Percentiles rank a stretch among this genome's conserved stretches.
Conservation (phyloP, 1,140 invertebrate species). For the Scaptomyza hsui region DNA sequence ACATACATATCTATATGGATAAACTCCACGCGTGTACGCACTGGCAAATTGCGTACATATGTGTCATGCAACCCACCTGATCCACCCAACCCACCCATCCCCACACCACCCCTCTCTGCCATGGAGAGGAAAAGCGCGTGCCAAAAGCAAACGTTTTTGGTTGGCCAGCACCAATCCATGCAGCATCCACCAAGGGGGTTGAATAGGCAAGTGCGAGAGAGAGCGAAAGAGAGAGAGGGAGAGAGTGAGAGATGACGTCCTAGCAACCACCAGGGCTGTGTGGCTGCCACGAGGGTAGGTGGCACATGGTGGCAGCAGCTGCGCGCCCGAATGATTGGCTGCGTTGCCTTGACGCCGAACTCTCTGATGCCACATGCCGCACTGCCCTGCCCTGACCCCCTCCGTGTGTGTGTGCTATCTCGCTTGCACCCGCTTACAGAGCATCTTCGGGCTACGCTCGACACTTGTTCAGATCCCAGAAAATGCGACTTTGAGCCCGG, state of each 20-base stretch:
- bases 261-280: slow-evolving; percentile 64
- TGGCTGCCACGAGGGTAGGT: slow-evolving; percentile 32
- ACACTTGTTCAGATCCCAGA: slow-evolving; percentile 77
- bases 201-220: slow-evolving; percentile 4
- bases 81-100: background rate
- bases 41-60: slow-evolving; percentile 17
- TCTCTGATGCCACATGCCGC: slow-evolving; percentile 49
- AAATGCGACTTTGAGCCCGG: slow-evolving; percentile 79
- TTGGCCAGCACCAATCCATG: slow-evolving; percentile 59
- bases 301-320: slow-evolving; percentile 35
- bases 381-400: slow-evolving; percentile 11
- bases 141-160: slow-evolving; percentile 70
- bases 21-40: slow-evolving; percentile 35
- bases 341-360: slow-evolving; percentile 70
- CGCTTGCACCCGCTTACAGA: slow-evolving; percentile 25
- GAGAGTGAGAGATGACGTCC: slow-evolving; percentile 46
- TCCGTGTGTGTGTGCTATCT: slow-evolving; percentile 44
- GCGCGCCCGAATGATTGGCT: slow-evolving; percentile 60
- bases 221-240: slow-evolving; percentile 7
- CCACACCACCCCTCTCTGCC: background rate
- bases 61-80: slow-evolving; percentile 18
- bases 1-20: slow-evolving; percentile 35
- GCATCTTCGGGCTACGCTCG: slow-evolving; percentile 36
- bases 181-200: slow-evolving; percentile 68
- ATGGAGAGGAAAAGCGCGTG: slow-evolving; percentile 38